Evolutionary conservation across 2,888 invertebrate genomes (phyloP), one percentile per base, ranked within the genome.

Genomic region (Tiliacea citrago): DNA sequence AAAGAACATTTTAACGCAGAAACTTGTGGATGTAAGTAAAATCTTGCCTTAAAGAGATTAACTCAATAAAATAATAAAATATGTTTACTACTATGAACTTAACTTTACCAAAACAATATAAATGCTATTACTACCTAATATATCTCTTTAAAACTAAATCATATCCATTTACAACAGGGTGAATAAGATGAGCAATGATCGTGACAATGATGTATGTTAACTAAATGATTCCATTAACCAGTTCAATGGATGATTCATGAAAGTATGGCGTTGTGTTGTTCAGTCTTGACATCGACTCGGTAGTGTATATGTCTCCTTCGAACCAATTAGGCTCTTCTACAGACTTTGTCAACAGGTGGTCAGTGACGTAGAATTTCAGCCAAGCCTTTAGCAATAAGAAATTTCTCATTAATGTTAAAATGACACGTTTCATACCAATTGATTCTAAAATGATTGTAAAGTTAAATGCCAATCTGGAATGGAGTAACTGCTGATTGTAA

Each of bases 301-400:
- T 94, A 84, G 94, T 93, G 90, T 94, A 92, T 84, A 92, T 90
- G 83, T 94, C 94, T 85, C 92, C 94, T 86, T 93, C 91, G 90
- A 96, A 96, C 96, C 96, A 96, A 88, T 94, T 92, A 88, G 96
- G 95, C 92, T 95, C 96, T 91, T 95, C 95, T 89, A 95, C 90
- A 90, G 94, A 94, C 91, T 96, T 95, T 93, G 94, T 94, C 92
- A 96, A 93, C 91, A 93, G 94, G 90, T 94, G 93, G 92, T 96
- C 96, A 92, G 96, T 96, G 91, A 96, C 95, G 96, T 94, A 96
- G 96, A 96, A 96, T 93, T 96, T 96, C 96, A 96, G 96, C 96
- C 96, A 96, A 90, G 96, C 96, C 96, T 96, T 96, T 91, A 94
- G 94, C 93, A 95, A 95, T 90, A 92, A 94, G 90, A 96, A 94